These are phyloP conservation scores for Sitta carolinensis DNA, from an alignment of 2,797 vertebrate species.

Conservation along the genomic window DNA sequence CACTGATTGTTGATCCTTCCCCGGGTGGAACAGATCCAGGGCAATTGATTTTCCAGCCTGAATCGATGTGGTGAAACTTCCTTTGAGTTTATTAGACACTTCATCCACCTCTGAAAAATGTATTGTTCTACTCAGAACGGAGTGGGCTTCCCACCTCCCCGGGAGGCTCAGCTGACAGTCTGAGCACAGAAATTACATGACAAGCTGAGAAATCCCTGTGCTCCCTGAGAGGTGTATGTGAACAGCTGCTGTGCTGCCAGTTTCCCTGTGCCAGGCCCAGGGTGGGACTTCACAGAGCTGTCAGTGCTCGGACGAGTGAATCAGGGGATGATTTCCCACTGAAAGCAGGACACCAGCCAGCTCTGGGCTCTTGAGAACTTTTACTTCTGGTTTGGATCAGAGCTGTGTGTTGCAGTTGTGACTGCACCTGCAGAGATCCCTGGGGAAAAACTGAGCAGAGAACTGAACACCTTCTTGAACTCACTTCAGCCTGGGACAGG, in stretches of 20 bases:
- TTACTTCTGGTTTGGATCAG: neutral
- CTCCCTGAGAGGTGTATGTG: fast-evolving
- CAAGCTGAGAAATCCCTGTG: neutral
- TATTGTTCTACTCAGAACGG: fast-evolving
- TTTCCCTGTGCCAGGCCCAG: fast-evolving
- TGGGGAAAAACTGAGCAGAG: neutral
- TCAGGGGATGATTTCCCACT: neutral
- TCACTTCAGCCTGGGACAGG: neutral
- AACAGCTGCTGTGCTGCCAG: neutral
- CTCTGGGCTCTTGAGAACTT: neutral
- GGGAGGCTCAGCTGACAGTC: neutral
- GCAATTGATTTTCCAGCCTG: neutral
- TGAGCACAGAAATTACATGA: neutral
- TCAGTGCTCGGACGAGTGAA: neutral
- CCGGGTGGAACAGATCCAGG: neutral
- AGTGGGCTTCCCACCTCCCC: neutral
- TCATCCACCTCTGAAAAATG: neutral
- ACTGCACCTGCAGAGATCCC: neutral
- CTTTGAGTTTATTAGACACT: neutral
- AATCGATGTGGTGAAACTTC: neutral
- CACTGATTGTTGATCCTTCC: neutral
- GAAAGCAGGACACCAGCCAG: neutral
- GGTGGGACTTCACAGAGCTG: neutral
- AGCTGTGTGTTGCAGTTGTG: neutral
- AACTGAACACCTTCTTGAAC: neutral